Base-by-base conservation (phyloP, 2,888 invertebrate species). In the Aproaerema taeniolella region DNA sequence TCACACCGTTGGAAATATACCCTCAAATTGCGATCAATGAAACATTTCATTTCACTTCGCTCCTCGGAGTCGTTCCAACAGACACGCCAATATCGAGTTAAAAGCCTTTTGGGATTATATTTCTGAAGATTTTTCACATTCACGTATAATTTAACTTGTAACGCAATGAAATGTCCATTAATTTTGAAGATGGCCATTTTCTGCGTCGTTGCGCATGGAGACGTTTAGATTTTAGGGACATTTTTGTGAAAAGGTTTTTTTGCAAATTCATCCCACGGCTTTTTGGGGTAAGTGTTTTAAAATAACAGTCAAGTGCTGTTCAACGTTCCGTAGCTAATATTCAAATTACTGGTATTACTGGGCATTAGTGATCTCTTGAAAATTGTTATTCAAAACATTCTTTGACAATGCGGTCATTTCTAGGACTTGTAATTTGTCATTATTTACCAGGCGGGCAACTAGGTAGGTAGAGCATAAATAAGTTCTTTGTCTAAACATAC, bases 111-210 rank as follows among this genome's bases (percentile, higher is more conserved):
- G 42, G 52, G 59, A 63, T 60, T 63, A 60, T 61, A 64, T 43
- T 49, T 55, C 43, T 58, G 58, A 54, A 54, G 62, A 67, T 68
- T 74, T 66, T 66, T 71, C 69, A 55, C 53, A 63, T 78, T 76
- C 66, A 78, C 79, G 80, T 76, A 65, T 77, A 78, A 85, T 85
- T 83, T 80, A 79, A 75, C 81, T 64, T 62, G 66, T 68, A 67
- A 76, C 75, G 77, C 70, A 79, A 81, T 81, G 73, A 77, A 80
- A 81, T 77, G 76, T 78, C 83, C 83, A 85, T 85, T 85, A 82
- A 83, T 79, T 77, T 71, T 67, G 66, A 67, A 70, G 77, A 79
- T 75, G 72, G 72, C 73, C 71, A 82, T 85, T 83, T 83, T 83
- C 78, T 77, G 65, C 58, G 45, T 61, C 60, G 60, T 50, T 74